These are phyloP conservation scores for Choristoneura rosaceana DNA, from an alignment of 2,888 invertebrate species.

Conservation along the genomic window DNA sequence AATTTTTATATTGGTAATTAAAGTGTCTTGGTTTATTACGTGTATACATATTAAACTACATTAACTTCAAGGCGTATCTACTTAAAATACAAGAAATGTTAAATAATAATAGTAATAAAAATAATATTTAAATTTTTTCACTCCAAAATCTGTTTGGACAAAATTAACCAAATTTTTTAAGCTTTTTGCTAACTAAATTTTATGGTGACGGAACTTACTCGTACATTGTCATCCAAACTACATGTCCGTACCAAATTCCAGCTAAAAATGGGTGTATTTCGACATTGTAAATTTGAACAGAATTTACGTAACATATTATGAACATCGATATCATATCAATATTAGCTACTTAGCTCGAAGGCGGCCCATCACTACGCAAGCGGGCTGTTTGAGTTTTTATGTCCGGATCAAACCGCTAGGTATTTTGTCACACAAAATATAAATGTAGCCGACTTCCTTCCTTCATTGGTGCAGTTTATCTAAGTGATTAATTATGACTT, in stretches of 20 bases:
- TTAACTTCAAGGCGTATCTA: not conserved
- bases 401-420: conserved; percentile 83
- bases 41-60: conserved; percentile 9
- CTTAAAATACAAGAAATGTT: too few relatives aligned
- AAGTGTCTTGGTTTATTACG: too few relatives aligned
- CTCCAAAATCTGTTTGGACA: too few relatives aligned
- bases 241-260: too few relatives aligned
- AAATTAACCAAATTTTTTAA: not conserved
- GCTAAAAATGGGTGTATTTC: too few relatives aligned
- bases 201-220: not conserved
- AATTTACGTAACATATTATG: not conserved
- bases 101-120: too few relatives aligned
- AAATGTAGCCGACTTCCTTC: conserved; percentile 83
- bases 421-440: conserved; percentile 86
- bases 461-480: conserved; percentile 83
- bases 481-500: conserved; percentile 80
- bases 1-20: too few relatives aligned
- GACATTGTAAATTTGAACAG: not conserved
- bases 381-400: conserved; percentile 81
- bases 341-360: conserved; percentile 43
- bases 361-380: conserved; percentile 56
- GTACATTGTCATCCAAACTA: too few relatives aligned
- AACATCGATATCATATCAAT: conserved; percentile 37
- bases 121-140: too few relatives aligned
- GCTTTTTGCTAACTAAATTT: not conserved